Conservation (phyloP, 2,797 vertebrate species). For the Poeciliopsis gracilis region DNA sequence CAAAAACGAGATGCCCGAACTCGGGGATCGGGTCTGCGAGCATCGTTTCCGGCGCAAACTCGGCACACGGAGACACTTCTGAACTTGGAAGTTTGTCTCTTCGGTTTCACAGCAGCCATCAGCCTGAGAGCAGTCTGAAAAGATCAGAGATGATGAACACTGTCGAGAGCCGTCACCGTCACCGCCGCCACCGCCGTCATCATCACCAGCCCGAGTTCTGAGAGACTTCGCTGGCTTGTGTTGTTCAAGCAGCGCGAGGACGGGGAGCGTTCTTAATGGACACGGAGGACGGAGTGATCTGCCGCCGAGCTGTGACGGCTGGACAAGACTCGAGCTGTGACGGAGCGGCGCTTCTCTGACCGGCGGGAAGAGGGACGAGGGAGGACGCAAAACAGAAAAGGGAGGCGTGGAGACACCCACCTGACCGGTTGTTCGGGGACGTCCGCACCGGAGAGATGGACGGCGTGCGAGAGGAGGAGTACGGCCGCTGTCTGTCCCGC, state of each 20-base stretch:
- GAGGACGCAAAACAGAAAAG: background rate
- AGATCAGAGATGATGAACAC: conserved; percentile 8
- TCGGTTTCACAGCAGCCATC: background rate
- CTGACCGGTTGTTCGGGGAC: conserved; percentile 98
- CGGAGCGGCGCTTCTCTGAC: conserved; percentile 30
- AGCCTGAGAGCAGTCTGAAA: conserved; percentile 2
- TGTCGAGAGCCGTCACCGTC: conserved; percentile 1
- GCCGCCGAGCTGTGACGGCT: conserved; percentile 53
- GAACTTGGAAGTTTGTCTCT: background rate
- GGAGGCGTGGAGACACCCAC: conserved; percentile 74
- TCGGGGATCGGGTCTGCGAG: background rate
- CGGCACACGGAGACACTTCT: background rate
- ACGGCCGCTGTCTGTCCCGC: conserved; percentile 95
- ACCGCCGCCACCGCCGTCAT: background rate
- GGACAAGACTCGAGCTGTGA: conserved; percentile 30
- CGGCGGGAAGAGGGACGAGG: conserved; percentile 37
- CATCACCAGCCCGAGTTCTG: conserved; percentile 16
- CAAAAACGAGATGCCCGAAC: background rate
- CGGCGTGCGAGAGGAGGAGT: conserved; percentile 97
- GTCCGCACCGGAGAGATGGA: conserved; percentile 97
- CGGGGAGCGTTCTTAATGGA: conserved; percentile 17
- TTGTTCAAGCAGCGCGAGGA: conserved; percentile 35
- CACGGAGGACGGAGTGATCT: conserved; percentile 27
- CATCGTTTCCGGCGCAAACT: background rate
- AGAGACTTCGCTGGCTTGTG: conserved; percentile 17